Evolutionary conservation across 1,140 invertebrate species (phyloP).

Genomic region (Agrilus planipennis): DNA sequence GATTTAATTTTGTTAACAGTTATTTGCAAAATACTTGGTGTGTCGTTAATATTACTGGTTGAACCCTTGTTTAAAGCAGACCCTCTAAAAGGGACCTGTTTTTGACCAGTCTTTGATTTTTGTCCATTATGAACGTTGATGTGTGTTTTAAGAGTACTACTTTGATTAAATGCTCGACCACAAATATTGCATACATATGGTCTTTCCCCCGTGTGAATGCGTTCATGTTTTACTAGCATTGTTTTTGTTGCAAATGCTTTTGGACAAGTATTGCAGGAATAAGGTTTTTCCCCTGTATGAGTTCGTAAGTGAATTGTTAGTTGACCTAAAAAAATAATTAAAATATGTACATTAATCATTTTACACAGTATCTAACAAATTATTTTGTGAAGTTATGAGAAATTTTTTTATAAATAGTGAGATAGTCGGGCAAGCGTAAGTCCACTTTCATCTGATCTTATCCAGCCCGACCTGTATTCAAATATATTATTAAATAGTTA

Average conservation of each 20-base stretch:
- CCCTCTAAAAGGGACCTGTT: too few relatives aligned
- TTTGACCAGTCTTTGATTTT: too few relatives aligned
- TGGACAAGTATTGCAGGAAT: slow-evolving; percentile 11
- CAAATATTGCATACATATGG: slow-evolving; percentile 17
- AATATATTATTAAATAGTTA: not conserved
- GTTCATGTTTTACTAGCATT: slow-evolving; percentile 16
- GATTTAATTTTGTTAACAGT: too few relatives aligned
- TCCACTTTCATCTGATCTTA: too few relatives aligned
- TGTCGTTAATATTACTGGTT: too few relatives aligned
- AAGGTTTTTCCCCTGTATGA: slow-evolving; percentile 20
- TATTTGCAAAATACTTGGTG: too few relatives aligned
- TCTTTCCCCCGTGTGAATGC: slow-evolving; percentile 17
- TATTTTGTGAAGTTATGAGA: too few relatives aligned
- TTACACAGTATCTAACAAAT: too few relatives aligned
- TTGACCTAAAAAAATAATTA: slow-evolving; percentile 10
- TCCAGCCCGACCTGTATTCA: too few relatives aligned
- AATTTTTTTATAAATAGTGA: too few relatives aligned
- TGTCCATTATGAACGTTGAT: slow-evolving; percentile 11
- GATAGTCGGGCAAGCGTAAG: too few relatives aligned
- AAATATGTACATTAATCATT: not conserved
- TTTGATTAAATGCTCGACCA: slow-evolving; percentile 15
- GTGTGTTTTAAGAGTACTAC: slow-evolving; percentile 17
- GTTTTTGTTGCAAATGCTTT: slow-evolving; percentile 15
- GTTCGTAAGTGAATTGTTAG: slow-evolving; percentile 16
- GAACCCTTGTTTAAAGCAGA: too few relatives aligned